phyloP scores from a whole-genome alignment of 1,140 invertebrate genomes.

The Aphaenogaster ashmeadi region DNA sequence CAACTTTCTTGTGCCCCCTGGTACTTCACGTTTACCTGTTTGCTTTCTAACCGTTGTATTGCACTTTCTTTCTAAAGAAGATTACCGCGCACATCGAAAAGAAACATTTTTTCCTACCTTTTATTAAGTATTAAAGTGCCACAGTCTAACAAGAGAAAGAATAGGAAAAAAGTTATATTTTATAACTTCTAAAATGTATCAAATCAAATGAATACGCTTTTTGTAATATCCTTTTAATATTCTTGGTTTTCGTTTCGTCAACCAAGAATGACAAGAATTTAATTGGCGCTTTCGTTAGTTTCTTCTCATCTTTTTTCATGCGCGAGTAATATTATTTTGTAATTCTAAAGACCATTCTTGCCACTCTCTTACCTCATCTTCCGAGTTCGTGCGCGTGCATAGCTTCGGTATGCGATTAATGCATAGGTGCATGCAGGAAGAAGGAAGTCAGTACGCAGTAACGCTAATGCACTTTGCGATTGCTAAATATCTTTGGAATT shows the following conservation, averaged over 20 bases:
- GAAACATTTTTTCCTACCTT: conserved; percentile 5
- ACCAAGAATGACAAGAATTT: not conserved
- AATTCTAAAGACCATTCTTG: conserved; percentile 17
- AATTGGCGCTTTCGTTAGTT: not conserved
- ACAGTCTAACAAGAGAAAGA: not conserved
- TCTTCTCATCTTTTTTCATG: conserved; percentile 7
- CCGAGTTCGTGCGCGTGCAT: conserved; percentile 20
- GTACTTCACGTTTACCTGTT: conserved; percentile 43
- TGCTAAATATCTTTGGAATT: conserved; percentile 52
- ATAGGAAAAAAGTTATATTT: not conserved
- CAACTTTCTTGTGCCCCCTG: conserved; percentile 56
- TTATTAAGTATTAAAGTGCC: not conserved
- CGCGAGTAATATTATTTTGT: not conserved
- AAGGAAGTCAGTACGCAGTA: conserved; percentile 33
- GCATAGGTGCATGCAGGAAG: conserved; percentile 54
- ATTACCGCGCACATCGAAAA: not conserved
- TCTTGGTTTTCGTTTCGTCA: not conserved
- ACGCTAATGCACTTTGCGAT: conserved; percentile 37
- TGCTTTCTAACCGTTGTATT: conserved; percentile 56
- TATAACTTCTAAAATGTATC: not conserved
- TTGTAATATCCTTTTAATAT: not conserved
- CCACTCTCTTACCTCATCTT: conserved; percentile 30
- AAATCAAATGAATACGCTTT: not conserved
- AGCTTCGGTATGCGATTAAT: conserved; percentile 49
- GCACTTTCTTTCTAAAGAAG: conserved; percentile 2